Conservation (phyloP, 2,888 invertebrate species). For the Pandemis cinnamomeana region DNA sequence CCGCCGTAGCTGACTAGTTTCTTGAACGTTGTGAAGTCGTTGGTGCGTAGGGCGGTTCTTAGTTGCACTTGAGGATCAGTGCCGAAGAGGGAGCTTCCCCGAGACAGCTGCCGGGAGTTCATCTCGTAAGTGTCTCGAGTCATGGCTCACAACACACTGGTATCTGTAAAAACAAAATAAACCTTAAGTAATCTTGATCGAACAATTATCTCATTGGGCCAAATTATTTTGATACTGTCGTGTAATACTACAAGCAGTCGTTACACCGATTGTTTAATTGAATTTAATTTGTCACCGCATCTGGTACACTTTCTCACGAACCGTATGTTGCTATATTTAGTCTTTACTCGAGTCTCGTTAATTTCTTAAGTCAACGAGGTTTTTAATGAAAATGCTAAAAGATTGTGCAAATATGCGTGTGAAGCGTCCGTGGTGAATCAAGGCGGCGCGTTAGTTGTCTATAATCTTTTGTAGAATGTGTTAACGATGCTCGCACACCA, state of each 20-base stretch:
- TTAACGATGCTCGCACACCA: slow-evolving; percentile 33
- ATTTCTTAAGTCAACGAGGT: slow-evolving; percentile 57
- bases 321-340: slow-evolving; percentile 35
- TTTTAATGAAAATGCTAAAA: slow-evolving; percentile 66
- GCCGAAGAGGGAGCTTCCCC: slow-evolving; percentile 77
- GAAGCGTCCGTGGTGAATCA: slow-evolving; percentile 63
- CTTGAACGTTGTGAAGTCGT: slow-evolving; percentile 80
- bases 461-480: slow-evolving; percentile 51
- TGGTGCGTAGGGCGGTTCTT: slow-evolving; percentile 79
- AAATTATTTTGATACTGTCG: slow-evolving; percentile 57
- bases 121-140: slow-evolving; percentile 79
- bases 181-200: slow-evolving; percentile 49
- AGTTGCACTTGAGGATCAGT: slow-evolving; percentile 79
- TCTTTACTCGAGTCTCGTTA: slow-evolving; percentile 35
- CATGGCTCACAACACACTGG: slow-evolving; percentile 73
- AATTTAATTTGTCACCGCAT: slow-evolving; percentile 59
- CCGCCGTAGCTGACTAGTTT: slow-evolving; percentile 76
- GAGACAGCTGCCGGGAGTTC: slow-evolving; percentile 69
- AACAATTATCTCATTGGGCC: slow-evolving; percentile 66
- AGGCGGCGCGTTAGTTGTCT: slow-evolving; percentile 47
- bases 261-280: slow-evolving; percentile 65
- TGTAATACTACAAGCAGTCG: slow-evolving; percentile 46
- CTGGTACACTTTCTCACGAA: slow-evolving; percentile 51
- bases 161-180: slow-evolving; percentile 71
- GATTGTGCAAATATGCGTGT: slow-evolving; percentile 65